Evolutionary conservation across 1,140 invertebrate genomes (phyloP), one percentile per base, ranked within the genome.

Genomic region (Temnothorax nylanderi): DNA sequence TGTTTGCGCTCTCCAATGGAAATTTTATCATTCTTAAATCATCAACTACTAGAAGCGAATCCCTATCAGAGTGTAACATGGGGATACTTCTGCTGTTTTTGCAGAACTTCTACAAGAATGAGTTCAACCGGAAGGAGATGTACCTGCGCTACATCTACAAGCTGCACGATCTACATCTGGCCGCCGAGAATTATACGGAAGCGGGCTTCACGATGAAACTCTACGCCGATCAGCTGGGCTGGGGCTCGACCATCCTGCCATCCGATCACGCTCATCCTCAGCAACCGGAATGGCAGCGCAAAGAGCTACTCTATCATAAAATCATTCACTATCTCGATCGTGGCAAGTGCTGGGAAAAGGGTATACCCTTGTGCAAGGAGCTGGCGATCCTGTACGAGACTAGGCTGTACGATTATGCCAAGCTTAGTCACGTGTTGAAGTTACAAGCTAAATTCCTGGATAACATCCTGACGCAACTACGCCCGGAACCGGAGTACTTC

Each of bases 81-180:
- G 90, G 90, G 64, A 62, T 92, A 41, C 88, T 93, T 69, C 71
- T 92, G 54, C 91, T 93, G 26, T 93, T 93, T 96, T n/a, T 96
- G 56, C 96, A 98, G 97, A 99, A 99, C 93, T 99, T 99, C 94
- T 99, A 99, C 95, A 99, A 99, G 94, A 98, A 98, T 93, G 98
- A 98, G 94, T 99, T 99, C 85, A 98, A 99, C 92, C 97, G 99
- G 44, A 98, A 99, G 91, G 98, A 99, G 94, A 99, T 99, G 98
- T 99, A 99, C 94, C 95, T 99, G 41, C 97, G 98, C 64, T 99
- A 99, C 93, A 98, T 99, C 71, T 99, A 99, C 95, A 99, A 99
- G 94, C 95, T 99, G 18, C 98, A 99, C 94, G 98, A 99, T 93
- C 96, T 99, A 13, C 99, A 99, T 94, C 95, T 99, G 10, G 97